Percentiles rank a stretch among this genome's conserved stretches.
Conservation (phyloP, 2,797 vertebrate species). For the Lateolabrax maculatus region DNA sequence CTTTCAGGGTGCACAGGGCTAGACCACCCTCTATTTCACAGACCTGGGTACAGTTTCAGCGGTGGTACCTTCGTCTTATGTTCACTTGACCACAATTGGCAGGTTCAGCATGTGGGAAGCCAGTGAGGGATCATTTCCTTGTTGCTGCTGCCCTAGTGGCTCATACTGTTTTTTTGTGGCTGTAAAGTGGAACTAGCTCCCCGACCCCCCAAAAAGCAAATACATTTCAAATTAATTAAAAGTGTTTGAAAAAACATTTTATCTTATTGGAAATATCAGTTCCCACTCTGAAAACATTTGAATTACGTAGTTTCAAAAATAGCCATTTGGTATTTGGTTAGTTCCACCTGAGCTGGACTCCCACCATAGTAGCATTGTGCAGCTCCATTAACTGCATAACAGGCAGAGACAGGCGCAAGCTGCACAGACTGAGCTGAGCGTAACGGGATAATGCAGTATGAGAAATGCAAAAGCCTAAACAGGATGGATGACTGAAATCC, state of each 20-base stretch:
- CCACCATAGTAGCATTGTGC: slow-evolving; percentile 30
- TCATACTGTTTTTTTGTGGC: background rate
- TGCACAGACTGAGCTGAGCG: slow-evolving; percentile 34
- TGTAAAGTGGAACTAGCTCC: background rate
- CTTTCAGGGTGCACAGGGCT: background rate
- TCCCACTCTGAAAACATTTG: background rate
- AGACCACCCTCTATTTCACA: background rate
- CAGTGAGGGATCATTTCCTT: background rate
- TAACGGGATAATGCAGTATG: slow-evolving; percentile 60
- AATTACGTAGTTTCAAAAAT: background rate
- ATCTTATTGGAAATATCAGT: background rate
- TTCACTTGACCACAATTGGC: background rate
- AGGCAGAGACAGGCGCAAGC: slow-evolving; percentile 35
- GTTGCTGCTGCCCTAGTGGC: background rate
- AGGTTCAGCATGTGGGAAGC: background rate
- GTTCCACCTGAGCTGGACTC: slow-evolving; percentile 43
- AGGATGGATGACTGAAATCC: slow-evolving; percentile 57
- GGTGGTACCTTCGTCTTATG: background rate
- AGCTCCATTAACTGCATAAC: slow-evolving; percentile 58
- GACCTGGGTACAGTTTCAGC: background rate
- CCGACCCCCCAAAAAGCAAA: background rate
- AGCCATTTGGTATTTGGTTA: slow-evolving; percentile 39
- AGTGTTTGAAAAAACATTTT: background rate
- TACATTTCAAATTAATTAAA: background rate
- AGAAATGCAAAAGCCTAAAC: slow-evolving; percentile 52